Conservation (phyloP, 1,140 invertebrate species). For the Drosophila willistoni region DNA sequence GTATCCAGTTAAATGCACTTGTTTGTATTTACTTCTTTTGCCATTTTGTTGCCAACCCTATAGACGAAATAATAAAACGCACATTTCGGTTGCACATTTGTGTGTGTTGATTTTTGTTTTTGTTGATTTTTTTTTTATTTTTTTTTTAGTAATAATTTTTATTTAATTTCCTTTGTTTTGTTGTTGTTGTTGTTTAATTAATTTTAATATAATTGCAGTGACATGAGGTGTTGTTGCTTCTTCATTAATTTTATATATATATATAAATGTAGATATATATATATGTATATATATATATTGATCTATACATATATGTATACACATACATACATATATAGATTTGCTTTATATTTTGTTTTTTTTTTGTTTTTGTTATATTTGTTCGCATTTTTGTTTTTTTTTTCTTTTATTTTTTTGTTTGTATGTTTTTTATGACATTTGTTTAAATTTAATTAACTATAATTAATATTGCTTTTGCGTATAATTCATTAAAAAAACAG, state of each 20-base stretch:
- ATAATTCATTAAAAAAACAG: constrained; percentile 79
- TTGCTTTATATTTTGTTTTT: constrained; percentile 36
- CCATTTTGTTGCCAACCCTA: neutral
- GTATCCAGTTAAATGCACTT: neutral
- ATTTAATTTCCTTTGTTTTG: constrained; percentile 76
- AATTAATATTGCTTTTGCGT: constrained; percentile 81
- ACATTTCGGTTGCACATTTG: constrained; percentile 28
- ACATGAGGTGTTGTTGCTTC: constrained; percentile 80
- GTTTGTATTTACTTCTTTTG: constrained; percentile 6
- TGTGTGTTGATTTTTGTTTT: constrained; percentile 19
- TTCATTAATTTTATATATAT: constrained; percentile 72
- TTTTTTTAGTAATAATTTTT: constrained; percentile 80
- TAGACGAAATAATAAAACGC: constrained; percentile 56
- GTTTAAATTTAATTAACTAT: constrained; percentile 80
- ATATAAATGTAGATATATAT: constrained; percentile 50
- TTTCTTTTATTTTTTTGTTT: constrained; percentile 39
- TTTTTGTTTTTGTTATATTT: constrained; percentile 19
- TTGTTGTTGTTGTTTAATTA: constrained; percentile 77
- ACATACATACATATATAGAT: too few relatives aligned
- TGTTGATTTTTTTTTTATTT: constrained; percentile 36
- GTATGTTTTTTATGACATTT: constrained; percentile 53
- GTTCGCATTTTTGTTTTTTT: constrained; percentile 40
- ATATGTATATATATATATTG: constrained; percentile 28
- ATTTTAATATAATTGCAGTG: constrained; percentile 81
- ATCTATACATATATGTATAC: constrained; percentile 20